Evolutionary conservation across 2,797 vertebrate genomes (phyloP).

Genomic region (Odontamblyopus rebecca): DNA sequence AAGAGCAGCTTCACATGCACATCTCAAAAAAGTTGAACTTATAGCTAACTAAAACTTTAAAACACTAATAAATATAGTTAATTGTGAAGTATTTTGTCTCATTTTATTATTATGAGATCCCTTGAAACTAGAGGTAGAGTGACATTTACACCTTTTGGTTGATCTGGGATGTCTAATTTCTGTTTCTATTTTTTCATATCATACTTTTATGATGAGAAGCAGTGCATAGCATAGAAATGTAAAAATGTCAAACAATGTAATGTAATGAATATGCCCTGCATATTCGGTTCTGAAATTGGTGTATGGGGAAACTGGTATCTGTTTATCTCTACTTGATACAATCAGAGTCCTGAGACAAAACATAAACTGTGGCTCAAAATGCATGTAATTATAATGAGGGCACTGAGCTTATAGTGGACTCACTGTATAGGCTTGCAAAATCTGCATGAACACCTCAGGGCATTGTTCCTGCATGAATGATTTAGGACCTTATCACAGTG

Average conservation of each 20-base stretch:
- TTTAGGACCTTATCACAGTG: conserved; percentile 35
- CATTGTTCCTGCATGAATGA: conserved; percentile 31
- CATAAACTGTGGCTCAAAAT: background rate
- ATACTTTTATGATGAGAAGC: too few relatives aligned
- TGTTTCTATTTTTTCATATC: too few relatives aligned
- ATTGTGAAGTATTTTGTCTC: background rate
- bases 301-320: too few relatives aligned
- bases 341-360: background rate
- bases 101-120: background rate
- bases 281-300: too few relatives aligned
- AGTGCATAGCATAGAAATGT: too few relatives aligned
- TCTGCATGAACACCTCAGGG: conserved; percentile 10
- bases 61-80: background rate
- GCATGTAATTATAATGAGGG: background rate
- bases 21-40: background rate
- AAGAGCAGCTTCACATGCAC: background rate
- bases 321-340: too few relatives aligned
- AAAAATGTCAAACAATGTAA: too few relatives aligned
- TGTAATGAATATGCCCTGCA: too few relatives aligned
- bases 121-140: too few relatives aligned
- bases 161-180: too few relatives aligned
- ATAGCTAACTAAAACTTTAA: background rate
- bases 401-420: background rate
- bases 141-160: too few relatives aligned
- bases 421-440: conserved; percentile 2